Evolutionary conservation across 2,797 vertebrate genomes (phyloP), one percentile per base, ranked within the genome.

Genomic region (Sebastolobus alascanus): DNA sequence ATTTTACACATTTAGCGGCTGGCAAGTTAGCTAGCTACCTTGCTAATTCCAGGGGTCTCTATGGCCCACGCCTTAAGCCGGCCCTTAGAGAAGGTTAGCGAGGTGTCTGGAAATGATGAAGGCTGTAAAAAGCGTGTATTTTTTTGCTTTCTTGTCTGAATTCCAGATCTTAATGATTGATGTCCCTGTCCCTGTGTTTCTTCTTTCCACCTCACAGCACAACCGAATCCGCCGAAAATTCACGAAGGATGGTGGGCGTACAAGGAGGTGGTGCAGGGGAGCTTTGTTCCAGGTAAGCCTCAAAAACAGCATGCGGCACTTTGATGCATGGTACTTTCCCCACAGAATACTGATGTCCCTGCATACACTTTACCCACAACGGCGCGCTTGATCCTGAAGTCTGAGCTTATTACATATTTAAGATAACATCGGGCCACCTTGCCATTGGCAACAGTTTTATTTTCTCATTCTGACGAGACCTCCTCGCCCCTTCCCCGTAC

Each of bases 231-330:
- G 87, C 98, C 97, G 86, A 99, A 98, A 96, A 98, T 99, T 96
- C 98, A 99, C 86, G 98, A 99, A 95, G 98, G 98, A 96, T 99
- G 98, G 98, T 99, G 98, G 98, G 98, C 98, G 2, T 99, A 99
- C 92, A 99, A 99, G 92, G 98, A 99, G 90, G 98, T 99, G 93
- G 98, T 99, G 90, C 98, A 99, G 92, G 98, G 98, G 86, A 99
- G 97, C 96, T 99, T 99, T 94, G 98, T 99, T 94, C 98, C 98
- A 97, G 98, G 98, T 99, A 97, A 96, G 89, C 13, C 76, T 77
- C 67, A 52, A 52, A 77, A 79, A 84, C 79, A 74, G 55, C n/a
- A 27, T 14, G 60, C 73, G 14, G 29, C 52, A 27, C 77, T 73
- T 73, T 82, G 84, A 86, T 86, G 46, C 38, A 5, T 22, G 27